These are phyloP conservation scores for Ophthalmolycus amberensis DNA, from an alignment of 2,113 vertebrate species.

Conservation along the genomic window DNA sequence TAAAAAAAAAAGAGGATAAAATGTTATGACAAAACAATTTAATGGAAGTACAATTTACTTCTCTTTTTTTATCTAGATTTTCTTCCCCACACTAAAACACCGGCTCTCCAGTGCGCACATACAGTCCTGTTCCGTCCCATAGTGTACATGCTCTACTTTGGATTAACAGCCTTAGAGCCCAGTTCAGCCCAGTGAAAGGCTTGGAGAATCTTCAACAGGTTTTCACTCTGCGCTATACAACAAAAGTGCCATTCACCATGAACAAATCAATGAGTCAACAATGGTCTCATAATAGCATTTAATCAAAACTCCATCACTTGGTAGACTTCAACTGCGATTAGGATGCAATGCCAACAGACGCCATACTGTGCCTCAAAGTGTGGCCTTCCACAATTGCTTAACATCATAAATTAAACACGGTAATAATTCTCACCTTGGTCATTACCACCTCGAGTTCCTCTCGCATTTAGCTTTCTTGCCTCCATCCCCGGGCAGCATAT, in stretches of 20 bases:
- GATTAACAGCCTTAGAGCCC: slow-evolving; percentile 59
- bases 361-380: neutral
- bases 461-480: slow-evolving; percentile 34
- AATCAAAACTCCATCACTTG: slow-evolving; percentile 5
- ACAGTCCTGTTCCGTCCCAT: neutral
- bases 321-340: neutral
- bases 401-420: neutral
- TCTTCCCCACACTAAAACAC: neutral
- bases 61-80: neutral
- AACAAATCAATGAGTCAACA: neutral
- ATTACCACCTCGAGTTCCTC: slow-evolving; percentile 11
- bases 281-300: neutral
- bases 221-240: neutral
- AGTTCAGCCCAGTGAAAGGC: slow-evolving; percentile 41
- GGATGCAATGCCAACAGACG: neutral
- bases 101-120: neutral
- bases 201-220: slow-evolving; percentile 17
- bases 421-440: slow-evolving; percentile 59
- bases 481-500: slow-evolving; percentile 71
- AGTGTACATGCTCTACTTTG: slow-evolving; percentile 28
- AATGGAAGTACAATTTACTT: neutral
- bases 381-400: slow-evolving; percentile 1
- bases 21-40: neutral
- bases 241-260: neutral
- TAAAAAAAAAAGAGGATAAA: neutral